Base-by-base conservation (phyloP, 2,113 vertebrate genomes). In the Elaphurus davidianus region DNA sequence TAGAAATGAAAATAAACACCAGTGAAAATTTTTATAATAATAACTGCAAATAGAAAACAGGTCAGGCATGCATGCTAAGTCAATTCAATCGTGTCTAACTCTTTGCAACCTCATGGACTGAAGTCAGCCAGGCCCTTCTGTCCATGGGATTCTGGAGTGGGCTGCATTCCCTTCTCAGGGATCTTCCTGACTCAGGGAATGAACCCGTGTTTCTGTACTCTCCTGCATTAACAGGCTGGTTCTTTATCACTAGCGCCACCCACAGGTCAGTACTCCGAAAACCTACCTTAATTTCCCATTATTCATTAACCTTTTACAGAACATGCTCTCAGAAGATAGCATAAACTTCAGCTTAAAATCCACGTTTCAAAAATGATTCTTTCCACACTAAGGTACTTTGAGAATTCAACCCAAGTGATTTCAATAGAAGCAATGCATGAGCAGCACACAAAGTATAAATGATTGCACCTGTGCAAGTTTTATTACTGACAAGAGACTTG, bases 401-500 rank as follows among this genome's bases (percentile, higher is more conserved):
- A 95, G 89, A n/a, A 86, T 21, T 95, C 52, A 95, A 67, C 79
- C 5, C 25, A 96, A 81, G 25, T 93, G 86, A 94, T 23, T 43
- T 96, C 93, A 97, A 87, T 23, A 7, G 89, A 97, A 91, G 60
- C 54, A 95, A 88, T 91, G 88, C 52, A 91, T 0, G 47, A 97
- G 84, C 59, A 97, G 91, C 88, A 94, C 64, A 79, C 94, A 92
- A 98, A 90, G 19, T 28, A 47, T 47, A 94, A 92, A 60, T 59
- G 84, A 97, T 67, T 87, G 94, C 59, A 97, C 97, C 88, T 98
- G 57, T 47, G 30, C 33, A 23, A 0, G 1, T 93, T 95, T 52
- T 30, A 94, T 36, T 83, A 81, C 7, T 94, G 97, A 98, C 91
- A 98, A 83, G 19, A 94, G 92, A 90, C 78, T 59, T 95, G 47